Conservation (phyloP, 2,113 vertebrate species). For the Stigmatopora argus region DNA sequence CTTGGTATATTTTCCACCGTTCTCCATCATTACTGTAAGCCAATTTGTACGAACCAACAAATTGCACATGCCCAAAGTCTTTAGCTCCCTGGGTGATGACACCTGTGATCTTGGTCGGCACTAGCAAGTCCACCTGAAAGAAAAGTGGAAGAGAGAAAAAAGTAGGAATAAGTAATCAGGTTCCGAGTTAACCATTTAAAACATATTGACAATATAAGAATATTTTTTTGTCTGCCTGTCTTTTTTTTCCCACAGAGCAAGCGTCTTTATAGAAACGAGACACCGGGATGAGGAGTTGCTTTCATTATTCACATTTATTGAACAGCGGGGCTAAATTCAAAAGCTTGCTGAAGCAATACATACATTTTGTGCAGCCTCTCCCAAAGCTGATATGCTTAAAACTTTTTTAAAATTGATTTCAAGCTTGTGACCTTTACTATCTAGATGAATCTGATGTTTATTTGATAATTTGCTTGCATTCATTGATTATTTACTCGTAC, state of each 20-base stretch:
- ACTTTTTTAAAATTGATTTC: no score
- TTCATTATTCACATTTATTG: slow-evolving; percentile 69
- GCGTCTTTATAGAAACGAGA: slow-evolving; percentile 51
- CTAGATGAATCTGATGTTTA: no score
- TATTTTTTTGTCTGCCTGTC: slow-evolving; percentile 26
- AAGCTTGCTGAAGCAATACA: slow-evolving; percentile 59
- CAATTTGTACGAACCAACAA: slow-evolving; percentile 95
- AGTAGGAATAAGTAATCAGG: not conserved
- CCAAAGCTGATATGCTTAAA: no score
- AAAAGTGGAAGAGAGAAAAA: slow-evolving; percentile 6
- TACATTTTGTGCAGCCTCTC: slow-evolving; percentile 49
- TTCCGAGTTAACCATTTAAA: not conserved
- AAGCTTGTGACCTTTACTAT: no score
- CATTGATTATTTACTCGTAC: no score
- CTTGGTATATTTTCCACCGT: slow-evolving; percentile 89
- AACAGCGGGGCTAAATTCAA: slow-evolving; percentile 57
- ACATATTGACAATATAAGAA: not conserved
- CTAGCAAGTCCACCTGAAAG: slow-evolving; percentile 84
- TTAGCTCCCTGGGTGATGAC: slow-evolving; percentile 98
- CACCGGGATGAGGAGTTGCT: slow-evolving; percentile 38
- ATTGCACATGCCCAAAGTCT: slow-evolving; percentile 96
- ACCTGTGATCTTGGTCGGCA: slow-evolving; percentile 91
- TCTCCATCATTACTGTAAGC: slow-evolving; percentile 92
- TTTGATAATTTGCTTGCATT: no score
- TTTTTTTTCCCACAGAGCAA: slow-evolving; percentile 31